A percentile compares a stretch with the other conserved stretches of the same genome.
Conservation (phyloP, 2,113 vertebrate genomes). For the Anseranas semipalmata region DNA sequence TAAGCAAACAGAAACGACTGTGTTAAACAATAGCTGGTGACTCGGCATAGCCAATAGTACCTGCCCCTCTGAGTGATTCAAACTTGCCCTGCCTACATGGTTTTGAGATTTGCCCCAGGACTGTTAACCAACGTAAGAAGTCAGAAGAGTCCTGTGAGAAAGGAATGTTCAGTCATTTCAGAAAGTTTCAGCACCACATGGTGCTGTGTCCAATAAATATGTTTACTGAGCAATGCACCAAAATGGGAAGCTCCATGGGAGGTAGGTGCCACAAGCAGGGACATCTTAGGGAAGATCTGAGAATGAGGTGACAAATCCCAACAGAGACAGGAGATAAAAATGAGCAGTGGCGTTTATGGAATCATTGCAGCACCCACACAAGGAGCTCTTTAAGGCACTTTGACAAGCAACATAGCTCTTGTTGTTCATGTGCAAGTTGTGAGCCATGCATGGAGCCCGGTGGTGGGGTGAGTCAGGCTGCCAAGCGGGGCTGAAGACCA, state of each 20-base stretch:
- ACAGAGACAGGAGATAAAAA: slow-evolving; percentile 12
- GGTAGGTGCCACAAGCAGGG: background rate
- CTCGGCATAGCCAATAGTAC: background rate
- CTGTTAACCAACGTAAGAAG: background rate
- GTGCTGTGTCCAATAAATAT: background rate
- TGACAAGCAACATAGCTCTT: background rate
- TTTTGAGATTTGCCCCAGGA: background rate
- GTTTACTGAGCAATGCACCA: background rate
- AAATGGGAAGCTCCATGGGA: background rate
- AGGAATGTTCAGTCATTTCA: background rate
- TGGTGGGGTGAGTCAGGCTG: background rate
- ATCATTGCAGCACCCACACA: background rate
- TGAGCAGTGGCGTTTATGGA: slow-evolving; percentile 18
- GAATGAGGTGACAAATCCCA: slow-evolving; percentile 18
- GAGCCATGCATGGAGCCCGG: background rate
- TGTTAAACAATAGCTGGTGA: background rate
- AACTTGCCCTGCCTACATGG: background rate
- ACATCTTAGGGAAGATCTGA: background rate
- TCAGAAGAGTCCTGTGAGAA: background rate
- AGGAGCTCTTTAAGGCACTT: background rate
- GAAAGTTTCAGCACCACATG: background rate
- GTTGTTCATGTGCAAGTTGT: background rate
- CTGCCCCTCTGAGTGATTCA: background rate
- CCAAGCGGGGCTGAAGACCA: background rate
- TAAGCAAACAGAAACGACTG: background rate